These are phyloP conservation scores for Lamprologus tigripictilis DNA, from an alignment of 2,113 vertebrate species.

Conservation along the genomic window DNA sequence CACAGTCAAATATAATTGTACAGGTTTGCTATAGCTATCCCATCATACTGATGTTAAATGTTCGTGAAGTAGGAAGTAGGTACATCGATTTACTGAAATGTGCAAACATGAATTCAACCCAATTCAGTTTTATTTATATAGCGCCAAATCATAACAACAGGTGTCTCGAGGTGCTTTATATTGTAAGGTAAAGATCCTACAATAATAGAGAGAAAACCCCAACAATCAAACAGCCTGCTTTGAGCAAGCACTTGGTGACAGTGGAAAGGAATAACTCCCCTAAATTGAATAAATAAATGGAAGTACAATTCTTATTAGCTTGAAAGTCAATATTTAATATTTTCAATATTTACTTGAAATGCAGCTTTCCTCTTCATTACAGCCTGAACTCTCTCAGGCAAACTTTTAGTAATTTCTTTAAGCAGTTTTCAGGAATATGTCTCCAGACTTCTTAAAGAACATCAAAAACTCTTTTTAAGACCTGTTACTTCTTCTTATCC, in stretches of 20 bases:
- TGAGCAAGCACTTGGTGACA: neutral
- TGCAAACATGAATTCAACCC: neutral
- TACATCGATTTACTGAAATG: neutral
- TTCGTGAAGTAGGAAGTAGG: neutral
- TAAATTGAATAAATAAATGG: neutral
- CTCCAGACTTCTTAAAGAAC: neutral
- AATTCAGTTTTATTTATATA: neutral
- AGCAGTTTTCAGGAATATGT: neutral
- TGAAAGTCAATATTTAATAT: neutral
- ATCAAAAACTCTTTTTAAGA: neutral
- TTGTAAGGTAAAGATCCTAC: neutral
- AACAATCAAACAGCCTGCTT: neutral
- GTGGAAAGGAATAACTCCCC: neutral
- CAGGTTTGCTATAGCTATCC: neutral
- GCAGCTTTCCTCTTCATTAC: neutral
- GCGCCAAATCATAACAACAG: neutral
- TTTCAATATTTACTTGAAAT: neutral
- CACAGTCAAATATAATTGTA: neutral
- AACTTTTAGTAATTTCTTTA: neutral
- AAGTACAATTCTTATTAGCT: neutral
- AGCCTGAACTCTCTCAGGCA: neutral
- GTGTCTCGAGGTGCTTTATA: neutral
- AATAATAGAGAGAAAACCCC: neutral
- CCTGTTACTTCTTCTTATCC: neutral
- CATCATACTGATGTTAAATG: neutral